Percentiles rank a stretch among this genome's conserved stretches.
These are phyloP conservation scores for Dynastes hyllus DNA, from an alignment of 2,888 invertebrate species.

Conservation along the genomic window DNA sequence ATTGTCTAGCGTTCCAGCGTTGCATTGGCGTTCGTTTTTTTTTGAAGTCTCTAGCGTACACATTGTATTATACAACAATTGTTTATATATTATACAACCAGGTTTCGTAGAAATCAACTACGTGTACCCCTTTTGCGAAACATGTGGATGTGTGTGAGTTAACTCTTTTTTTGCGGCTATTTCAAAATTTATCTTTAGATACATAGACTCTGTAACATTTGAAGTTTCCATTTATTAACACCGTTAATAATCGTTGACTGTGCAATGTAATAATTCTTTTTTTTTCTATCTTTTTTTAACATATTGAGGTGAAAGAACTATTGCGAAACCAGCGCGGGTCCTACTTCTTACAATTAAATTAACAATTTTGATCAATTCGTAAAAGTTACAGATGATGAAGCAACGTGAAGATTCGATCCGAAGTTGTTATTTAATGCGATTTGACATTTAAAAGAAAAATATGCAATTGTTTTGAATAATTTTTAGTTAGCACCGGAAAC, in stretches of 20 bases:
- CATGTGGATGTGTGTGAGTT: not conserved
- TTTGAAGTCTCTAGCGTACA: not conserved
- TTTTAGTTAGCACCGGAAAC: not conserved
- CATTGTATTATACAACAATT: not conserved
- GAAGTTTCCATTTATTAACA: slow-evolving; percentile 25
- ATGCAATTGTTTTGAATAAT: not conserved
- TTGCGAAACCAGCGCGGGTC: not conserved
- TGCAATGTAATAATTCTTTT: not conserved
- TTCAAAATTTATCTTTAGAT: slow-evolving; percentile 5
- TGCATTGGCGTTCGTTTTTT: not conserved
- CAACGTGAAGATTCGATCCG: not conserved
- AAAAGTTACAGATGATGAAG: slow-evolving; percentile 5
- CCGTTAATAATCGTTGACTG: not conserved
- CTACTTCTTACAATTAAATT: slow-evolving; percentile 1
- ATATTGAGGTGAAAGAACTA: slow-evolving; percentile 8
- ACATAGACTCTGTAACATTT: not conserved
- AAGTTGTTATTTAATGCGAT: not conserved
- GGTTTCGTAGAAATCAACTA: not conserved
- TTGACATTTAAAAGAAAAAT: slow-evolving; percentile 7
- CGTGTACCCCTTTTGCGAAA: not conserved
- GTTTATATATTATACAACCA: not conserved
- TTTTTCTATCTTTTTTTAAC: slow-evolving; percentile 4
- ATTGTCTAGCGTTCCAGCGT: not conserved
- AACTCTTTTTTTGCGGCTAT: not conserved
- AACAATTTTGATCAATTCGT: not conserved